A percentile compares a stretch with the other conserved stretches of the same genome.
Evolutionary conservation across 2,797 vertebrate species (phyloP).

Genomic region (Austrolebias charrua): DNA sequence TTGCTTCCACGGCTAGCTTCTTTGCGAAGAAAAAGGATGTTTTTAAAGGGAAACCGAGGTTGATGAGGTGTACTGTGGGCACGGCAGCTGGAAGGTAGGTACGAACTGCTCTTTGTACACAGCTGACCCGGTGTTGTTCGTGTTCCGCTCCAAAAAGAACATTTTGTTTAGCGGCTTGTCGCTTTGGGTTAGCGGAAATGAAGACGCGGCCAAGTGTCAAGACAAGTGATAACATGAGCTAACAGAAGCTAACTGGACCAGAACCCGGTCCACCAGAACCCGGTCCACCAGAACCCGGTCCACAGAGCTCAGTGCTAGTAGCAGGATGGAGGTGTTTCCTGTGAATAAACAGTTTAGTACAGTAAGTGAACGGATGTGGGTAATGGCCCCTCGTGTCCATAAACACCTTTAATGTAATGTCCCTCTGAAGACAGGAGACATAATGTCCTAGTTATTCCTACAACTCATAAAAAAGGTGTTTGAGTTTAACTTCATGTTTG

Average conservation of each 20-base stretch:
- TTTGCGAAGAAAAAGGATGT: slow-evolving; percentile 44
- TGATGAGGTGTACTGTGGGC: slow-evolving; percentile 61
- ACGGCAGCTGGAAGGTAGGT: slow-evolving; percentile 67
- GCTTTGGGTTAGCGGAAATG: slow-evolving; percentile 45
- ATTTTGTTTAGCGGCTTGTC: neutral
- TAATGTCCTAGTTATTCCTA: neutral
- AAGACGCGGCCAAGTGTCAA: slow-evolving; percentile 45
- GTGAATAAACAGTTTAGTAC: neutral
- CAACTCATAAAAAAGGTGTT: neutral
- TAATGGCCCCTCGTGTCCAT: slow-evolving; percentile 4
- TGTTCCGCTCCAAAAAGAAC: neutral
- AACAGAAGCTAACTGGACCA: slow-evolving; percentile 52
- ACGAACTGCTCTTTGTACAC: neutral
- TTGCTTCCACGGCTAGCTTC: slow-evolving; percentile 3
- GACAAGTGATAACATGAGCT: slow-evolving; percentile 57
- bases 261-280: slow-evolving; percentile 8
- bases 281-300: slow-evolving; percentile 6
- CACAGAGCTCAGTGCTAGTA: neutral
- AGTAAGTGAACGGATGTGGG: slow-evolving; percentile 29
- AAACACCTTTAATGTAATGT: neutral
- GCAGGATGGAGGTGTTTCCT: neutral
- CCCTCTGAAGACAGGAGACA: neutral
- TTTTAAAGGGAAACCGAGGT: slow-evolving; percentile 76
- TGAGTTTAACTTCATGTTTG: no score
- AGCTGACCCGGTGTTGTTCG: fast-evolving